phyloP scores from a whole-genome alignment of 2,888 invertebrate species.

The Alloplasta piceator region DNA sequence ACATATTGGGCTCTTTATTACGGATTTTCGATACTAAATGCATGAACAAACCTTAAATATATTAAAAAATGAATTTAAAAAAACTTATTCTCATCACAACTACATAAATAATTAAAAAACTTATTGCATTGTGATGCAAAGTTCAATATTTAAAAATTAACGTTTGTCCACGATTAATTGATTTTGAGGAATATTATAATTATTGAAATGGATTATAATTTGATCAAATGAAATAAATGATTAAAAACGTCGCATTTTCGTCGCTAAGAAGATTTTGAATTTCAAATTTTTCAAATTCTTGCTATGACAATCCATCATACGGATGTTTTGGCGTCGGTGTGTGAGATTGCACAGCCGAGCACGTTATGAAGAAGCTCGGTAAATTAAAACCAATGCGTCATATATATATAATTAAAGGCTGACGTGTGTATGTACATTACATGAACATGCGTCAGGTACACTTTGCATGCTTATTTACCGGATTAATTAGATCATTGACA shows the following conservation, averaged over 20 bases:
- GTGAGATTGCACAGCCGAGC: conserved; percentile 13
- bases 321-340: background rate
- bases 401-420: conserved; percentile 19
- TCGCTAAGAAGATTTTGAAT: background rate
- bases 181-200: no score
- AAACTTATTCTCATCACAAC: no score
- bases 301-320: conserved; percentile 37
- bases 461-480: conserved; percentile 31
- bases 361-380: conserved; percentile 26
- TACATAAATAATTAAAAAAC: no score
- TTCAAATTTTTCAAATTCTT: background rate
- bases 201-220: background rate
- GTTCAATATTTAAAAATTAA: no score
- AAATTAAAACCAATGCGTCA: conserved; percentile 48
- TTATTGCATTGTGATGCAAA: no score
- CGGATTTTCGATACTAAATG: no score
- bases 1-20: no score
- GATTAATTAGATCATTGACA: conserved; percentile 52
- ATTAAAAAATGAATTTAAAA: no score
- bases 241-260: background rate
- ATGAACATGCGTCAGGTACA: background rate
- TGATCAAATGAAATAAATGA: background rate
- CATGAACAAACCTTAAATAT: no score
- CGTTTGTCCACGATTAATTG: no score
- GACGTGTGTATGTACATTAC: background rate